These are phyloP conservation scores for Crotalus helleri DNA, from an alignment of 2,113 vertebrate genomes.

Conservation along the genomic window DNA sequence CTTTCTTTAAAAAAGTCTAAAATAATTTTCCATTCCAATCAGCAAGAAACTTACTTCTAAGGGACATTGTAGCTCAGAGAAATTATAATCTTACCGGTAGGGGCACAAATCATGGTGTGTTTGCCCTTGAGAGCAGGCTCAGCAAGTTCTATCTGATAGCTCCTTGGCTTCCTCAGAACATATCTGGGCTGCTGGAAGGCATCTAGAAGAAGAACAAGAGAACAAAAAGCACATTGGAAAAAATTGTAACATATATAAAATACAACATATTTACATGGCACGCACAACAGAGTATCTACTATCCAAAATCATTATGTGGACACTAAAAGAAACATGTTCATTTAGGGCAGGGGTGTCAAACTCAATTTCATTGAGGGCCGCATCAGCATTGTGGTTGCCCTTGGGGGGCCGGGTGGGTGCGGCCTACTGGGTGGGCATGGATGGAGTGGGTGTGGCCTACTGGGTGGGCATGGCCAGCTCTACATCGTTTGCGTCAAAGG, in stretches of 20 bases:
- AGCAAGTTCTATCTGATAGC: conserved; percentile 70
- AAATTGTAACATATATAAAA: background rate
- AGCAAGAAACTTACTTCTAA: background rate
- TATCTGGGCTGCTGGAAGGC: background rate
- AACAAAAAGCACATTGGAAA: background rate
- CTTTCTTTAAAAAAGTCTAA: background rate
- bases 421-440: no score
- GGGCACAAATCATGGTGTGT: conserved; percentile 74
- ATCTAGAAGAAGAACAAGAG: background rate
- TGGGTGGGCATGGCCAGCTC: no score
- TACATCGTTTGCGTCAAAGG: no score
- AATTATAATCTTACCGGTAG: conserved; percentile 63
- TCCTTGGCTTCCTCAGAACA: conserved; percentile 41
- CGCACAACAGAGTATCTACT: background rate
- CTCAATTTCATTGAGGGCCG: no score
- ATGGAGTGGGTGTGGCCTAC: no score
- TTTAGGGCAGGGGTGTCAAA: no score
- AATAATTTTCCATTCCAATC: background rate
- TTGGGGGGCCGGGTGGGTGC: no score
- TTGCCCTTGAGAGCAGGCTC: conserved; percentile 67
- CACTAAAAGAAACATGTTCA: background rate
- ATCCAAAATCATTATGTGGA: background rate
- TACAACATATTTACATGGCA: background rate
- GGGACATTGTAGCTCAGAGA: background rate
- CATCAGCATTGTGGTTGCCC: no score